Conservation (phyloP, 2,888 invertebrate genomes). For the Sceliomorpha sp. region DNA sequence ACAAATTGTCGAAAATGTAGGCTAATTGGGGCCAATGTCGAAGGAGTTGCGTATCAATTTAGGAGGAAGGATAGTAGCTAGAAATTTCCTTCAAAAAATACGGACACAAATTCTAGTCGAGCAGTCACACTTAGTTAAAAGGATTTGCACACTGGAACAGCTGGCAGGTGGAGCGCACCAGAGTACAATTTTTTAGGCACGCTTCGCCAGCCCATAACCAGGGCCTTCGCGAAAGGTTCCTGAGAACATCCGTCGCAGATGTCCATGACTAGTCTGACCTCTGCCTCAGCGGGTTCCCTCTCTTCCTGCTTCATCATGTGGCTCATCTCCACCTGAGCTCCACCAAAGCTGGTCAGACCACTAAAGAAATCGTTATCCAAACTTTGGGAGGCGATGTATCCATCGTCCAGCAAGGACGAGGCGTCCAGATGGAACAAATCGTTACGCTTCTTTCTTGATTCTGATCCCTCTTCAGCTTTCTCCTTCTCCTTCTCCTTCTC, state of each 20-base stretch:
- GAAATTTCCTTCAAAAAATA: no score
- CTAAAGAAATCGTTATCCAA: slow-evolving; percentile 82
- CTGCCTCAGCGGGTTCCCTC: slow-evolving; percentile 90
- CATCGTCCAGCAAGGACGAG: slow-evolving; percentile 85
- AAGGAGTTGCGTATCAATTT: no score
- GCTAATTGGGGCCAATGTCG: no score
- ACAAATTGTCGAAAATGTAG: no score
- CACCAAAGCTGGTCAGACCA: slow-evolving; percentile 87
- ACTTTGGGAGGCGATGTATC: slow-evolving; percentile 80
- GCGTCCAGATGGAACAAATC: slow-evolving; percentile 86
- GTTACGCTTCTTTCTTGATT: slow-evolving; percentile 83
- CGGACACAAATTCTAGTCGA: neutral
- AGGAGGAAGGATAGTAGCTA: no score
- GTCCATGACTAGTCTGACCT: slow-evolving; percentile 90
- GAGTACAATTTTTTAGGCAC: slow-evolving; percentile 88
- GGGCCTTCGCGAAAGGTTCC: slow-evolving; percentile 90
- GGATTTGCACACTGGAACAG: slow-evolving; percentile 84
- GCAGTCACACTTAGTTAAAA: slow-evolving; percentile 80
- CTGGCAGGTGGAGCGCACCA: slow-evolving; percentile 86
- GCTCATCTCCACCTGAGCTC: slow-evolving; percentile 72
- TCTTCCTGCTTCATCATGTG: slow-evolving; percentile 84
- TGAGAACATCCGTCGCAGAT: slow-evolving; percentile 88
- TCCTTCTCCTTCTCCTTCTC: neutral
- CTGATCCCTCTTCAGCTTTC: neutral
- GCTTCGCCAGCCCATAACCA: slow-evolving; percentile 89